Evolutionary conservation across 2,797 vertebrate species (phyloP).

Genomic region (Falco naumanni): DNA sequence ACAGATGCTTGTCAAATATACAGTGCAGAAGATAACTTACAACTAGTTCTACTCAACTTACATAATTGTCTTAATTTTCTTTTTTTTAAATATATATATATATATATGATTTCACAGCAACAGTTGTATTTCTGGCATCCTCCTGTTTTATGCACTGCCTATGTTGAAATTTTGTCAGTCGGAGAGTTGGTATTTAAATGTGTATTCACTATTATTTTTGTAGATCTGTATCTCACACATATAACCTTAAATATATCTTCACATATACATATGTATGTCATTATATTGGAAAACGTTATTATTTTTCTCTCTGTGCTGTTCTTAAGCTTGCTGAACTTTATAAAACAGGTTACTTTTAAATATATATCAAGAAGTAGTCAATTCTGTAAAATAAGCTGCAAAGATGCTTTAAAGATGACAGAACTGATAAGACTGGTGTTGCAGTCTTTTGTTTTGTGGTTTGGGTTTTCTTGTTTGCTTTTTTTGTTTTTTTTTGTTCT

Average conservation of each 20-base stretch:
- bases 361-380: not conserved
- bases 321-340: not conserved
- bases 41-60: not conserved
- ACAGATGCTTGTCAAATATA: not conserved
- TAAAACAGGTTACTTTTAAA: not conserved
- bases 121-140: not conserved
- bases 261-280: not conserved
- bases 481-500: not conserved
- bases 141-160: not conserved
- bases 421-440: not conserved
- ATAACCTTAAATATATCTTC: not conserved
- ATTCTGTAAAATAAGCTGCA: not conserved
- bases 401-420: not conserved
- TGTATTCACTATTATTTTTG: not conserved
- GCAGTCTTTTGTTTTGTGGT: rapidly evolving
- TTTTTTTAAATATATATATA: not conserved
- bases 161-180: not conserved
- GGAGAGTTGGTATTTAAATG: not conserved
- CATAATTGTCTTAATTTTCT: rapidly evolving
- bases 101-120: not conserved
- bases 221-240: not conserved
- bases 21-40: not conserved
- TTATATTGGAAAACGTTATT: not conserved
- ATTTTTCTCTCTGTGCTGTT: not conserved
- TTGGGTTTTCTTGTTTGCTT: not conserved